phyloP scores from a whole-genome alignment of 2,888 invertebrate species.

The Epinotia bilunana region DNA sequence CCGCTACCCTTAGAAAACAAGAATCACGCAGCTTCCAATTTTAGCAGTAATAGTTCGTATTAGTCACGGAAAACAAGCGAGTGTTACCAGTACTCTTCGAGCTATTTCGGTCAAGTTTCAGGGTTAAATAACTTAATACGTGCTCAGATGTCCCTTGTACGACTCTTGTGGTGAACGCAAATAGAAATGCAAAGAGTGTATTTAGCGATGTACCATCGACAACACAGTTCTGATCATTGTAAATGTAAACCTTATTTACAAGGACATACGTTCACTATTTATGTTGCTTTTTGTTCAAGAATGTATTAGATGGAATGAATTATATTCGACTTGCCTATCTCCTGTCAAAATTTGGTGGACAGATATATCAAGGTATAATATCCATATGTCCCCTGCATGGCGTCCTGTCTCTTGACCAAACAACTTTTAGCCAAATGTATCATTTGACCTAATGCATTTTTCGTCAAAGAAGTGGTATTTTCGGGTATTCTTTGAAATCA shows the following conservation, averaged over 20 bases:
- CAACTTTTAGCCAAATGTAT: no score
- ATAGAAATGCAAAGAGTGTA: slow-evolving; percentile 20
- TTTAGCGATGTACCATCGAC: background rate
- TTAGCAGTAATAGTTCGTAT: slow-evolving; percentile 61
- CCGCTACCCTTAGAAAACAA: slow-evolving; percentile 35
- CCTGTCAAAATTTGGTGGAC: no score
- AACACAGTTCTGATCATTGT: background rate
- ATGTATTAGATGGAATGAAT: no score
- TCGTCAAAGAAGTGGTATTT: no score
- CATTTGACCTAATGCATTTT: no score
- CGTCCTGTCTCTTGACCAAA: no score
- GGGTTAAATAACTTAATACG: slow-evolving; percentile 80
- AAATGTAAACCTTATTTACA: background rate
- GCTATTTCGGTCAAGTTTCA: slow-evolving; percentile 78
- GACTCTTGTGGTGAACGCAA: slow-evolving; percentile 9
- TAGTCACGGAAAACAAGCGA: slow-evolving; percentile 65
- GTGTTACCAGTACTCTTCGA: slow-evolving; percentile 65
- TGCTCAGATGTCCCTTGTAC: slow-evolving; percentile 60
- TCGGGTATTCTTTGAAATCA: no score
- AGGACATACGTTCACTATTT: background rate
- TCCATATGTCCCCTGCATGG: no score
- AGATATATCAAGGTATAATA: no score
- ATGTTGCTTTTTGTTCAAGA: background rate
- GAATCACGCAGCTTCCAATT: slow-evolving; percentile 36
- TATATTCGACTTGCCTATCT: no score